Evolutionary conservation across 2,888 invertebrate genomes (phyloP), one percentile per base, ranked within the genome.

Genomic region (Drosophila cyrtoloma): DNA sequence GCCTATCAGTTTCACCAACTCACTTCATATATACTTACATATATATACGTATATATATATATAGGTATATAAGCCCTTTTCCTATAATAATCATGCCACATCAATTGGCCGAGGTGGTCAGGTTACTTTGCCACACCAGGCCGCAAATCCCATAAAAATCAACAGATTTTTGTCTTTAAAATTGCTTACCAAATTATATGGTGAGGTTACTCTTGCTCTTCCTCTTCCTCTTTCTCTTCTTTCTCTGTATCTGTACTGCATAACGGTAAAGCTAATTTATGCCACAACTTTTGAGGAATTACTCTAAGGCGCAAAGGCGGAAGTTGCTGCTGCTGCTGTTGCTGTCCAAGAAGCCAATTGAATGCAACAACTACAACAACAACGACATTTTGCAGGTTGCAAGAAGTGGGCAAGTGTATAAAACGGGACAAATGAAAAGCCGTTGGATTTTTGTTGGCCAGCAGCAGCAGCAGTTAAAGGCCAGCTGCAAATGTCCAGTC

Each of bases 241-340:
- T 26, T 12, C 28, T 28, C 28, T 33, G 42, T n/a, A 14, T 56
- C 56, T 51, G 19, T 39, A 26, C 56, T 35, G 52, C 19, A 57
- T 89, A 86, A 89, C 86, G 91, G 86, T 84, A 80, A 64, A 78
- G 73, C 83, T 87, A 82, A 86, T 86, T 86, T 86, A 81, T 89
- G 82, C 89, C 81, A 67, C 80, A 81, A 84, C 57, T 87, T 75
- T 70, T 78, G 71, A 77, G 70, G 76, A 72, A 89, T 71, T 74
- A 67, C 69, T 67, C 73, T 62, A 85, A 75, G 87, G 85, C 71
- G 75, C 75, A 75, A 81, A 81, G 90, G 87, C 87, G 90, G 86
- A 86, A 86, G 89, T 90, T 83, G 76, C 65, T 63, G 77, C 55
- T 52, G 35, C 35, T 35, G 69, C 16, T 19, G 60, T 61, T 75